Base-by-base conservation (phyloP, 2,888 invertebrate genomes). In the Epinotia ramella region DNA sequence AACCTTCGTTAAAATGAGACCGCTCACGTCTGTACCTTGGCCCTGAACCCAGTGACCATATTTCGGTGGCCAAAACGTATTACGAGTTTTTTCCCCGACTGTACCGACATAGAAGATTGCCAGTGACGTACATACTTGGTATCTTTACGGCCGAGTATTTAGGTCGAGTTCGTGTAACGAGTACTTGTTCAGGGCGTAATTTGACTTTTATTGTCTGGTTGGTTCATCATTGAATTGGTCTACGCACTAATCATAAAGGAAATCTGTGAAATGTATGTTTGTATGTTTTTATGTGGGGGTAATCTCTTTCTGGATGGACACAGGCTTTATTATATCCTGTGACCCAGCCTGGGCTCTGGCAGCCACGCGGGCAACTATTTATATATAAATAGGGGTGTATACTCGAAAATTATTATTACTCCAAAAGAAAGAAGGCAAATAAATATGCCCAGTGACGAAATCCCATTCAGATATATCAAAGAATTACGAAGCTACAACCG, bases 1-100 rank as follows among this genome's bases (percentile, higher is more conserved):
- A 40, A 33, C 7, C 33, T 44, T 44, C 16, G 4, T 66, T 9
- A 40, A 24, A 33, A 33, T 2, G 7, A 12, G 73, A 56, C 40
- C 84, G 86, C 86, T 81, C 3, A 3, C 75, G 80, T 82, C 78
- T 65, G n/a, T 81, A 46, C 60, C 77, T 84, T 82, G 74, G 18
- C 57, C 7, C 12, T 33, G 77, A 63, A 65, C 71, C 78, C 78
- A 73, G 66, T 79, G 79, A 77, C 76, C 79, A 83, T 84, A 86
- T 86, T 86, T 83, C 81, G 83, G 49, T 49, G 49, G 83, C 84
- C 86, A 84, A 84, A 88, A 87, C 83, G 84, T 83, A 87, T 89
- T 84, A 86, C 82, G 84, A 80, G 83, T 87, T 87, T 87, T 86
- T 81, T 85, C 86, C 84, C 83, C 80, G 83, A 78, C 77, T 82